Evolutionary conservation across 2,797 vertebrate genomes (phyloP).

Genomic region (Lophius americanus): DNA sequence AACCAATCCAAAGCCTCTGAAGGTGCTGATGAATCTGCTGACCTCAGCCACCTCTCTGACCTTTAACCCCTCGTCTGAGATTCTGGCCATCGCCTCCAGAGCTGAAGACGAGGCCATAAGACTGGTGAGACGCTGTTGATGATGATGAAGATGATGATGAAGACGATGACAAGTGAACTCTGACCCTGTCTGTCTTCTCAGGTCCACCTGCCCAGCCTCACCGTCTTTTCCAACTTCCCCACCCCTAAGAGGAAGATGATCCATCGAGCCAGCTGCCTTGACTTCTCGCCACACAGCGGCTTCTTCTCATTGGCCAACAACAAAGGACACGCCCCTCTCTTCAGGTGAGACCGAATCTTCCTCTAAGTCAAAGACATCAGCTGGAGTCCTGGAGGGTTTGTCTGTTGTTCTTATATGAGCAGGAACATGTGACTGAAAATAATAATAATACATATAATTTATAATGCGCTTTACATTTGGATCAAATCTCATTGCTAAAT

Average conservation of each 20-base stretch:
- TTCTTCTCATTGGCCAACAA: slow-evolving; percentile 94
- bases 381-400: no score
- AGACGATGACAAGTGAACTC: not conserved
- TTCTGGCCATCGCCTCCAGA: slow-evolving; percentile 89
- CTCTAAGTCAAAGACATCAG: no score
- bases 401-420: no score
- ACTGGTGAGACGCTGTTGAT: slow-evolving; percentile 79
- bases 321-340: slow-evolving; percentile 90
- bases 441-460: no score
- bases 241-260: slow-evolving; percentile 82
- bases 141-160: not conserved
- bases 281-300: slow-evolving; percentile 94
- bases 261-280: slow-evolving; percentile 81
- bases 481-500: no score
- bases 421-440: no score
- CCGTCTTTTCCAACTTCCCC: slow-evolving; percentile 94
- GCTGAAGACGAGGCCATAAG: slow-evolving; percentile 86
- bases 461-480: no score
- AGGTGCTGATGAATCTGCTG: slow-evolving; percentile 91
- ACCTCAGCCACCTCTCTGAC: slow-evolving; percentile 85
- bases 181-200: slow-evolving; percentile 51
- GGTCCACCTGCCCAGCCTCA: slow-evolving; percentile 92
- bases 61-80: slow-evolving; percentile 90
- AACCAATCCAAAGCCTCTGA: slow-evolving; percentile 86
- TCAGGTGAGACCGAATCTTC: slow-evolving; percentile 80